phyloP scores from a whole-genome alignment of 30 jellyfish, hydroid and myxozoan species.

The Catostylus mosaicus region DNA sequence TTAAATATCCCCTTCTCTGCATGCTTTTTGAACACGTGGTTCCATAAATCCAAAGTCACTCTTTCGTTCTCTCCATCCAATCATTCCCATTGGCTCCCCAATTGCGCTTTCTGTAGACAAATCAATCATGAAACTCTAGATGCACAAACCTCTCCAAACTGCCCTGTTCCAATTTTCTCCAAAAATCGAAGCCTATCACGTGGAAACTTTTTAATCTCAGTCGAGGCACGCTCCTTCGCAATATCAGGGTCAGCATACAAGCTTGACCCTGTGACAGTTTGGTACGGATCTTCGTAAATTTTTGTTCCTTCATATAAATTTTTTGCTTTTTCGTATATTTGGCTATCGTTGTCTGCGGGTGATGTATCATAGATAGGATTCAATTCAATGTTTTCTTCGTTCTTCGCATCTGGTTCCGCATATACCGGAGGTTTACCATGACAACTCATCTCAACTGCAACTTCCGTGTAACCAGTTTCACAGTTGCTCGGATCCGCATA shows the following conservation, averaged over 20 bases:
- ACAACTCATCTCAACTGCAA: background rate
- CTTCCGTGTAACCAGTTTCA: slow-evolving; percentile 17
- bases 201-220: slow-evolving; percentile 67
- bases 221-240: slow-evolving; percentile 18
- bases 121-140: too few species aligned
- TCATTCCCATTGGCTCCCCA: too few species aligned
- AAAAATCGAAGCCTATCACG: slow-evolving; percentile 68
- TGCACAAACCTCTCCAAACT: slow-evolving; percentile 92
- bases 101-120: too few species aligned
- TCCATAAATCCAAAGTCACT: too few species aligned
- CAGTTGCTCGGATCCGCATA: slow-evolving; percentile 5
- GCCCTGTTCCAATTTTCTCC: slow-evolving; percentile 92
- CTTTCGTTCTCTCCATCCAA: too few species aligned
- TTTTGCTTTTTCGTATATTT: slow-evolving; percentile 62
- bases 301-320: slow-evolving; percentile 66
- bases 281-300: slow-evolving; percentile 87
- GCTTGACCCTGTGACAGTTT: slow-evolving; percentile 83
- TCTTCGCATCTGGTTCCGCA: slow-evolving; percentile 71
- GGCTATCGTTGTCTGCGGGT: background rate
- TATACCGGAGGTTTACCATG: slow-evolving; percentile 19
- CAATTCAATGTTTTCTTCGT: slow-evolving; percentile 10
- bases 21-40: too few species aligned
- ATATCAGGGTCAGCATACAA: slow-evolving; percentile 84
- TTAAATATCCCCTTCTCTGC: too few species aligned
- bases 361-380: slow-evolving; percentile 48